phyloP scores from a whole-genome alignment of 2,888 invertebrate genomes.

The Eudemis profundana region DNA sequence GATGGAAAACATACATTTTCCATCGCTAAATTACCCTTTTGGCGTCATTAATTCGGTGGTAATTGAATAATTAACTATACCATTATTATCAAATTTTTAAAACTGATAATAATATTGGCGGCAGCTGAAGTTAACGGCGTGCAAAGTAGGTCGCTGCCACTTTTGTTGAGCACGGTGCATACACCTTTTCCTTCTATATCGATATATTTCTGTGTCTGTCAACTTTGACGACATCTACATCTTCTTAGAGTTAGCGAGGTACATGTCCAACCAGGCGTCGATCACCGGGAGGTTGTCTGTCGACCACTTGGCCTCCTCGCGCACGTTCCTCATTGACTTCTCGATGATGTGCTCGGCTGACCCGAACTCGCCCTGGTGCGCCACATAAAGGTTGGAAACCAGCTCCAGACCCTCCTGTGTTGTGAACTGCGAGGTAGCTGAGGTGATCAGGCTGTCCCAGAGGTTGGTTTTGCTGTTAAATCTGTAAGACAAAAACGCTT shows the following conservation, averaged over 20 bases:
- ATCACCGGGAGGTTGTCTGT: slow-evolving; percentile 90
- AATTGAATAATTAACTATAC: too few relatives aligned
- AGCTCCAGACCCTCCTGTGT: slow-evolving; percentile 90
- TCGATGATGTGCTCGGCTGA: slow-evolving; percentile 90
- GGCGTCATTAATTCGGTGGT: too few relatives aligned
- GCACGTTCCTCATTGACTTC: slow-evolving; percentile 89
- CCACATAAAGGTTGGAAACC: slow-evolving; percentile 87
- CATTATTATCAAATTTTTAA: too few relatives aligned
- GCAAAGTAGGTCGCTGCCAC: too few relatives aligned
- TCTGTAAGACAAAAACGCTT: slow-evolving; percentile 74
- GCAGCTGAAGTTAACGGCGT: too few relatives aligned
- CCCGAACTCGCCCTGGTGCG: slow-evolving; percentile 88
- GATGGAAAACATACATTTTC: too few relatives aligned
- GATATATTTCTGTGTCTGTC: too few relatives aligned
- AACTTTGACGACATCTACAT: too few relatives aligned
- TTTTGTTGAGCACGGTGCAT: too few relatives aligned
- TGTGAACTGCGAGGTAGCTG: slow-evolving; percentile 90
- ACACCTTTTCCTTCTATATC: too few relatives aligned
- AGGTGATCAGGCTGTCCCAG: slow-evolving; percentile 91
- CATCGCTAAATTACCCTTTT: too few relatives aligned
- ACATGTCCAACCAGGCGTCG: slow-evolving; percentile 88
- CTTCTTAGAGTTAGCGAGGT: slow-evolving; percentile 61
- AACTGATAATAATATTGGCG: too few relatives aligned
- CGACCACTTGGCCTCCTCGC: slow-evolving; percentile 91
- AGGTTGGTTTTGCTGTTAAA: slow-evolving; percentile 89